Base-by-base conservation (phyloP, 2,113 vertebrate species). In the Cricetomys ansorgei region DNA sequence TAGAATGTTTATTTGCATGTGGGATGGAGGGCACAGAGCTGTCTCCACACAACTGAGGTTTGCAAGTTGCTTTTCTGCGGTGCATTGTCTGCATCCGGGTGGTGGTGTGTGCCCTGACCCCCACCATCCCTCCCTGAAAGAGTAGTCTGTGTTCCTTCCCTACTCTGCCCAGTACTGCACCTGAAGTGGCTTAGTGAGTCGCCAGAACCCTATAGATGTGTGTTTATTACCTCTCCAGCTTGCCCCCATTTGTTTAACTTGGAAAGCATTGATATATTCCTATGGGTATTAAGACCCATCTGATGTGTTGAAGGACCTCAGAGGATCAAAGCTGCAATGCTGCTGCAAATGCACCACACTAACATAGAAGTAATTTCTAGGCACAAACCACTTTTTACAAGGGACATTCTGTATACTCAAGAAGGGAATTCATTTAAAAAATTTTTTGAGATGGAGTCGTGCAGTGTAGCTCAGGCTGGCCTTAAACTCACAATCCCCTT, bases 241-340 rank as follows among this genome's bases (percentile, higher is more conserved):
- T 89, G 91, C 88, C 96, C 69, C 84, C 76, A 89, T 96, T 96
- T 98, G 79, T 94, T 98, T 97, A 86, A 86, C 88, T 97, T 97
- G 96, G 94, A 98, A 97, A 96, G 43, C 17, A 89, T 87, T 96
- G 96, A 59, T 97, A 94, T 96, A 95, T 96, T 95, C 96, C 96
- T 96, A 34, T 95, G 96, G 94, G 94, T 93, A 97, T 97, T 96
- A 96, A 97, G 97, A 96, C 87, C 69, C 91, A 97, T 97, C 92
- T 95, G 97, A 97, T 93, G 88, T 97, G 91, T 97, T 92, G 97
- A 97, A 98, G 88, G 91, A 96, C 92, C 88, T 69, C 94, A 91
- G 34, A 95, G 70, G 92, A 95, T 98, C 96, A 97, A 98, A 98
- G 96, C 62, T 62, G 69, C 93, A 97, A 89, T 91, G 94, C 73